phyloP scores from a whole-genome alignment of 2,113 vertebrate genomes.

The Passer domesticus region DNA sequence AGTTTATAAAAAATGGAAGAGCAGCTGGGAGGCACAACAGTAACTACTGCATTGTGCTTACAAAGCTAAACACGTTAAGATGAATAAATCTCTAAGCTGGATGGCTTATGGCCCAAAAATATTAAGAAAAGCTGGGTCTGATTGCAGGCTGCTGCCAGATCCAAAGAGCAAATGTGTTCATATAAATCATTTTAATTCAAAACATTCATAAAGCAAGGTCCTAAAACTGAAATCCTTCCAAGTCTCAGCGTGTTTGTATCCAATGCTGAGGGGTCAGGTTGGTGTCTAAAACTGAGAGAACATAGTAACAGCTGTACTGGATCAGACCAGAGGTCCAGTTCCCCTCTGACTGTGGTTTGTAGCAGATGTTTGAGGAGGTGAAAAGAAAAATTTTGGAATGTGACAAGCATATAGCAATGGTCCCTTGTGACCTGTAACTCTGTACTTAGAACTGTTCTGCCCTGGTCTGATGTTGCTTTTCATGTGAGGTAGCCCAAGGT shows the following conservation, averaged over 20 bases:
- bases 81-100: constrained; percentile 40
- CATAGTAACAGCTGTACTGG: not conserved
- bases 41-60: constrained; percentile 63
- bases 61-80: constrained; percentile 53
- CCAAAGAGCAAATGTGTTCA: constrained; percentile 12
- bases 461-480: not conserved
- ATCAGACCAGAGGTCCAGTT: not conserved
- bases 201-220: constrained; percentile 12
- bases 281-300: not conserved
- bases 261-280: not conserved
- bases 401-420: not conserved
- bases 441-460: not conserved
- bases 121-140: constrained; percentile 33
- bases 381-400: not conserved
- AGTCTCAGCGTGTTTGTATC: not conserved
- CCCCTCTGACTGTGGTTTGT: not conserved
- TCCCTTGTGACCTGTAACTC: not conserved
- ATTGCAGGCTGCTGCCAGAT: not conserved
- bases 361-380: not conserved
- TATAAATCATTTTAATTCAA: constrained; percentile 19
- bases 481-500: not conserved
- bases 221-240: not conserved
- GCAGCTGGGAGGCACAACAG: constrained; percentile 52
- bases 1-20: constrained; percentile 64
- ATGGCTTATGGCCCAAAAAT: constrained; percentile 52